phyloP scores from a whole-genome alignment of 2,113 vertebrate species.

The Grammomys surdaster region DNA sequence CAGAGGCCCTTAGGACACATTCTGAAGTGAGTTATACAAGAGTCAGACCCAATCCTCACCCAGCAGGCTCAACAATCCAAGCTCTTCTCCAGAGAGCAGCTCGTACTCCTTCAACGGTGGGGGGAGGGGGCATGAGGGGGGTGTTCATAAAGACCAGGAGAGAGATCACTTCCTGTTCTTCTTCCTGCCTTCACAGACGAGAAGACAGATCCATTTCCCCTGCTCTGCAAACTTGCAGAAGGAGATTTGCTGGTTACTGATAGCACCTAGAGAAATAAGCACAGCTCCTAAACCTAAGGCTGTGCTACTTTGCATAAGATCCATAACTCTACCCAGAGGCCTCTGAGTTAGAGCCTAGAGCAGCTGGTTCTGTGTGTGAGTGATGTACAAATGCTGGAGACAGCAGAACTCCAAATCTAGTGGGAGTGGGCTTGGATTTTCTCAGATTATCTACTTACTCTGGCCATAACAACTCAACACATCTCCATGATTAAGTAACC shows the following conservation, averaged over 20 bases:
- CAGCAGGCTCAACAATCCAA: neutral
- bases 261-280: too few relatives aligned
- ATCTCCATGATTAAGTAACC: neutral
- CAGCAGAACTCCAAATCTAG: neutral
- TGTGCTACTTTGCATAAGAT: neutral
- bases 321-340: neutral
- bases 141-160: neutral
- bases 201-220: neutral
- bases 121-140: too few relatives aligned
- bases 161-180: neutral
- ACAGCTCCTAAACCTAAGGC: neutral
- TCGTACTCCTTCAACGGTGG: neutral
- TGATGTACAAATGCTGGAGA: neutral
- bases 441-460: neutral
- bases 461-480: neutral
- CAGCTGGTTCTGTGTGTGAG: rapidly evolving
- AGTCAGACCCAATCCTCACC: neutral
- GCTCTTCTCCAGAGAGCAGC: neutral
- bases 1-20: neutral
- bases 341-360: neutral
- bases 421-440: neutral
- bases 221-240: neutral
- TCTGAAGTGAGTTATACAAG: neutral
- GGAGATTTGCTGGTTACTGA: neutral
- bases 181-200: neutral